Conservation (phyloP, 1,140 invertebrate genomes). For the Papilio xuthus region DNA sequence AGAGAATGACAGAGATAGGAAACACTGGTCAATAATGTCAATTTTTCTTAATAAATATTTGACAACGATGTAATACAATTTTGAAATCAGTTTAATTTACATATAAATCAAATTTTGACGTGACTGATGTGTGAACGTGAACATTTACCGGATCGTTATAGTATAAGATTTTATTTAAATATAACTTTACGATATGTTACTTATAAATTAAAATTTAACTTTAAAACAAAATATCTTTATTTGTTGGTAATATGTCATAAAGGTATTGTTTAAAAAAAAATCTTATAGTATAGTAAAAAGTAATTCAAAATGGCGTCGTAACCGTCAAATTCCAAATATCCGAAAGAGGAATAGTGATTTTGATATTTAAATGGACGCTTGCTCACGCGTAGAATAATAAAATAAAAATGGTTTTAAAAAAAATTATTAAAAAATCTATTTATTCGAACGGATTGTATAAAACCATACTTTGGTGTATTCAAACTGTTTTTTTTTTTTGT, state of each 20-base stretch:
- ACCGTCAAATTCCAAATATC: constrained; percentile 64
- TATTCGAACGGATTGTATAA: constrained; percentile 70
- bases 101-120: neutral
- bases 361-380: constrained; percentile 60
- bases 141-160: neutral
- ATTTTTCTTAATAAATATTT: no score
- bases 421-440: constrained; percentile 63
- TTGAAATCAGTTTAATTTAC: no score
- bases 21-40: neutral
- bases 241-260: neutral
- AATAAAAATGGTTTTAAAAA: constrained; percentile 43
- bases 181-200: neutral
- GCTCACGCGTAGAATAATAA: constrained; percentile 65
- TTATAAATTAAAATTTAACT: neutral
- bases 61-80: no score
- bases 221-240: neutral
- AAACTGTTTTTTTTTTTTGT: constrained; percentile 59
- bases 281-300: neutral
- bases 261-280: neutral
- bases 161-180: neutral
- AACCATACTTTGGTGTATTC: constrained; percentile 49
- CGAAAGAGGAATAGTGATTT: constrained; percentile 65
- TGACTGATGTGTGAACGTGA: neutral
- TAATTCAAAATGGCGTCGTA: constrained; percentile 51
- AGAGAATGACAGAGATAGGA: neutral